phyloP scores from a whole-genome alignment of 2,888 invertebrate genomes.

The Drosophila sordidula region DNA sequence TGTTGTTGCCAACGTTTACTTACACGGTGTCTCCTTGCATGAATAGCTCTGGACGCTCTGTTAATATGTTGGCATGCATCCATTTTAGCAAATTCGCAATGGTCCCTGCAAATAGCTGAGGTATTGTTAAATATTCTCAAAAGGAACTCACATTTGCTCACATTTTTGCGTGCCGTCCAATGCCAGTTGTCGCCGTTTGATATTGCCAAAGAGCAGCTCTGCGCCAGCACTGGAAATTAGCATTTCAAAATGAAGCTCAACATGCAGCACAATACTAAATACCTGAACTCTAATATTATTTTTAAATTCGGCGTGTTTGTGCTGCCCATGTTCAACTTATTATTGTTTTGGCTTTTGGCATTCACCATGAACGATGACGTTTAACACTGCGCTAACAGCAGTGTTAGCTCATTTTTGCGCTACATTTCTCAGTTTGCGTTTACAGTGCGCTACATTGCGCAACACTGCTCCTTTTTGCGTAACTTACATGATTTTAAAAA shows the following conservation, averaged over 20 bases:
- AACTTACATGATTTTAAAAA: background rate
- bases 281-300: constrained; percentile 82
- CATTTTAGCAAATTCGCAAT: constrained; percentile 91
- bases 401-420: constrained; percentile 2
- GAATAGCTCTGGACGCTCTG: constrained; percentile 92
- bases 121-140: constrained; percentile 64
- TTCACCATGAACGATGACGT: constrained; percentile 12
- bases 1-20: constrained; percentile 38
- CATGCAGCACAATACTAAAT: background rate
- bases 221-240: constrained; percentile 91
- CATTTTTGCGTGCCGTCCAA: constrained; percentile 87
- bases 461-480: background rate
- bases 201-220: constrained; percentile 94
- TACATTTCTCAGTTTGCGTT: constrained; percentile 11
- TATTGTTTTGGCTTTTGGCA: constrained; percentile 29
- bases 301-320: constrained; percentile 61
- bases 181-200: constrained; percentile 89
- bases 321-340: constrained; percentile 7
- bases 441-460: background rate
- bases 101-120: constrained; percentile 86
- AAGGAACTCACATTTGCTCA: constrained; percentile 36
- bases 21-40: constrained; percentile 85
- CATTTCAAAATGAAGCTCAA: background rate
- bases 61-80: constrained; percentile 93
- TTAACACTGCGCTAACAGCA: background rate